Conservation (phyloP, 2,888 invertebrate genomes). For the Dendrolimus houi region DNA sequence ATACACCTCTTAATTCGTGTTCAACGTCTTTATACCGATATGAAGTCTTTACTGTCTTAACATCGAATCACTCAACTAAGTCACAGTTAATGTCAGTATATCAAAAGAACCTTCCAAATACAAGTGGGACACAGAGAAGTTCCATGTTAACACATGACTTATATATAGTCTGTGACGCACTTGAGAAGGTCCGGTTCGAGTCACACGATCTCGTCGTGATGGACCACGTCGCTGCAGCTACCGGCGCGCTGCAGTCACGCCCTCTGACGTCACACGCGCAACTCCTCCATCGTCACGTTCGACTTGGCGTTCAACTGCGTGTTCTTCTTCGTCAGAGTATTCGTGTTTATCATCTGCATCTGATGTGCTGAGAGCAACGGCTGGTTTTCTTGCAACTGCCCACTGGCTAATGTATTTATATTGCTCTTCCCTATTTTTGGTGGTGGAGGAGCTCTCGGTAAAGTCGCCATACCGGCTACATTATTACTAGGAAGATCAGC, state of each 20-base stretch:
- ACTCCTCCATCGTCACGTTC: slow-evolving; percentile 84
- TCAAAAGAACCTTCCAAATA: slow-evolving; percentile 22
- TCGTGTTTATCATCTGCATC: slow-evolving; percentile 86
- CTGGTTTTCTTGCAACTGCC: slow-evolving; percentile 80
- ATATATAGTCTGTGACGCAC: slow-evolving; percentile 64
- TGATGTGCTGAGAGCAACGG: slow-evolving; percentile 84
- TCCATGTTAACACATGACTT: slow-evolving; percentile 12
- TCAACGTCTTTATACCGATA: background rate
- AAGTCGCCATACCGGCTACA: slow-evolving; percentile 69
- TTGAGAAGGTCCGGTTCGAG: slow-evolving; percentile 73
- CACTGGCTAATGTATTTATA: slow-evolving; percentile 75
- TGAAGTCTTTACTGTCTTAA: background rate
- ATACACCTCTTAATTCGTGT: background rate
- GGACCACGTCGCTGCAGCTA: slow-evolving; percentile 70
- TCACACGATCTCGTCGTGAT: slow-evolving; percentile 73
- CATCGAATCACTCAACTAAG: background rate
- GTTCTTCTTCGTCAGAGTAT: slow-evolving; percentile 86
- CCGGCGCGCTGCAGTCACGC: slow-evolving; percentile 75
- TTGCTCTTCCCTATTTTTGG: slow-evolving; percentile 81
- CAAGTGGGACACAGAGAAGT: slow-evolving; percentile 23
- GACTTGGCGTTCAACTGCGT: slow-evolving; percentile 79
- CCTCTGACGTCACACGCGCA: slow-evolving; percentile 87
- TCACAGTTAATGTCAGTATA: background rate
- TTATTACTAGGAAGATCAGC: slow-evolving; percentile 86
- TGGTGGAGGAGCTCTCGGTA: slow-evolving; percentile 85